A percentile compares a stretch with the other conserved stretches of the same genome.
Conservation (phyloP, 1,140 invertebrate species). For the Paraescarpia echinospica region DNA sequence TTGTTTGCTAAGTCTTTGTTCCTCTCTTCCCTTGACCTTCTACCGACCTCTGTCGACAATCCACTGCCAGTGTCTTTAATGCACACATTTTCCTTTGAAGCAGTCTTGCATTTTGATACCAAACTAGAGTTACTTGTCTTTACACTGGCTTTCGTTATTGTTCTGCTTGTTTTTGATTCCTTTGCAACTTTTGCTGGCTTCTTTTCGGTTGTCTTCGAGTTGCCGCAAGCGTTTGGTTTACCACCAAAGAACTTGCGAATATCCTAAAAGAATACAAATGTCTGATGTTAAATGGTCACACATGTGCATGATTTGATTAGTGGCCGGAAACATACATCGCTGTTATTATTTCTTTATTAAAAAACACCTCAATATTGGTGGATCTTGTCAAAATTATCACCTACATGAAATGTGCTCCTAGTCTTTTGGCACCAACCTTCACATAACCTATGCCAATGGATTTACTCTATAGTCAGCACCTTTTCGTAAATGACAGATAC, state of each 20-base stretch:
- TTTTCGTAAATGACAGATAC: no score
- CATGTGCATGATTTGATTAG: no score
- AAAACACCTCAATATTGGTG: no score
- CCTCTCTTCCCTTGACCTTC: background rate
- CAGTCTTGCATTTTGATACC: background rate
- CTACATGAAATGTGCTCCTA: no score
- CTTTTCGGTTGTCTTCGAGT: background rate
- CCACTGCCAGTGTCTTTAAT: background rate
- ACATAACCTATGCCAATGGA: no score
- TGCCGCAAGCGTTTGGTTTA: background rate
- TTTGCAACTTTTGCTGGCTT: background rate
- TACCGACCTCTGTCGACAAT: background rate
- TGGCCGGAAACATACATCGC: no score
- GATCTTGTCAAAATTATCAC: no score
- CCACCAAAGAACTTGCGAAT: slow-evolving; percentile 4
- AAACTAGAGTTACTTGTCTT: background rate
- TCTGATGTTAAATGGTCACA: background rate
- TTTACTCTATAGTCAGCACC: no score
- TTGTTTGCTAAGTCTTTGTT: background rate
- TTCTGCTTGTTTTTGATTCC: background rate
- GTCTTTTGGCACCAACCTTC: no score
- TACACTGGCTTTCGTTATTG: background rate
- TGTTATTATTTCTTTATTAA: no score
- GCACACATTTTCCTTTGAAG: background rate
- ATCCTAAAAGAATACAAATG: background rate